Evolutionary conservation across 2,888 invertebrate genomes (phyloP).

Genomic region (Malachius bipustulatus): DNA sequence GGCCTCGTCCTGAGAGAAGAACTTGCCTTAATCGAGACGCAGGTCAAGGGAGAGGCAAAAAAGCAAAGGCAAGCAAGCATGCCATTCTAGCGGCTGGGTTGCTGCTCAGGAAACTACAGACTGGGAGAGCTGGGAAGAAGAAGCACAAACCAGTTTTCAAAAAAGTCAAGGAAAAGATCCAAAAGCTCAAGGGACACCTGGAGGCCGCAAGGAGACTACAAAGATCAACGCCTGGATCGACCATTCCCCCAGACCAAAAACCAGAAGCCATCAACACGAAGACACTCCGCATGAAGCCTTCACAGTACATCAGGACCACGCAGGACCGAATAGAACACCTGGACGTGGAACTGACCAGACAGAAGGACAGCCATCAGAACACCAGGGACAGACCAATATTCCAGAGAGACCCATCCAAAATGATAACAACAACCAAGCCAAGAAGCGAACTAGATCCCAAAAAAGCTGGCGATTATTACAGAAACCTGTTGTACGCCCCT

Average conservation of each 20-base stretch:
- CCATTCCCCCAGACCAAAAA: background rate
- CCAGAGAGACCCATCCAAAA: background rate
- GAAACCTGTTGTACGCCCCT: too few relatives aligned
- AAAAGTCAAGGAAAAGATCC: background rate
- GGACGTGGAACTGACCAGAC: background rate
- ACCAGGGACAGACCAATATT: background rate
- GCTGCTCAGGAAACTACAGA: background rate
- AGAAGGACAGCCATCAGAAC: background rate
- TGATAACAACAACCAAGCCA: background rate
- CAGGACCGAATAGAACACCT: background rate
- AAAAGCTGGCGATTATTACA: background rate
- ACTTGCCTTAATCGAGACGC: too few relatives aligned
- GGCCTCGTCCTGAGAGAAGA: too few relatives aligned
- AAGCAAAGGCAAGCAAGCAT: conserved; percentile 18
- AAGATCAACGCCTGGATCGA: background rate
- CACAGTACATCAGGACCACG: background rate
- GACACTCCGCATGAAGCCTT: conserved; percentile 1
- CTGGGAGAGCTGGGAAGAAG: background rate
- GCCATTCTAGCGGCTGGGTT: conserved; percentile 6
- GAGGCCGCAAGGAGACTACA: background rate
- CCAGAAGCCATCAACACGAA: background rate
- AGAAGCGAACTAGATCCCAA: background rate
- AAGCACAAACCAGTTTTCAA: background rate
- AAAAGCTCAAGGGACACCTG: background rate
- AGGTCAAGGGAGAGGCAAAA: conserved; percentile 15